Evolutionary conservation across 2,888 invertebrate genomes (phyloP), one percentile per base, ranked within the genome.

Genomic region (Odontothrips loti): DNA sequence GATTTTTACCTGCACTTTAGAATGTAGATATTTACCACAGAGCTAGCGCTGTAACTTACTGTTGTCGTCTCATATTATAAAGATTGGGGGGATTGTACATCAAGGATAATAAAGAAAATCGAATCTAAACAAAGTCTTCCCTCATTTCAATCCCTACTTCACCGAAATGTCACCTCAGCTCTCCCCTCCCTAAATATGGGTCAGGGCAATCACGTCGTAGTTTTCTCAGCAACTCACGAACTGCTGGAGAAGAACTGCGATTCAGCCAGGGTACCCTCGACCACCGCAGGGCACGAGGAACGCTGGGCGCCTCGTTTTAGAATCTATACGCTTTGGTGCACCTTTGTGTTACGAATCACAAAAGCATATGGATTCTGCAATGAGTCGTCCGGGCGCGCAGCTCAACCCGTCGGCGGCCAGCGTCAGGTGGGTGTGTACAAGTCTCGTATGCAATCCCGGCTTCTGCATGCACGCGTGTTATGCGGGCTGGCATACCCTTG

Each of bases 311-410:
- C 68, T 75, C 68, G 68, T 75, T 75, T 75, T 75, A 75, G 68
- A 75, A 75, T 75, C 68, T 75, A 75, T 27, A 75, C 68, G 68
- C 68, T 75, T 75, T 75, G 68, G 68, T 75, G 68, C 68, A 27
- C 23, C 15, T 58, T 17, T 12, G 23, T 9, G 12, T 68, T 75
- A 27, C 68, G 68, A 75, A 27, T 75, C 68, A 75, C 68, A 75
- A 23, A 75, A 27, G 68, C 68, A 27, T 75, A 12, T 23, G 27
- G 68, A 75, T 75, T 75, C 68, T 75, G 23, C 68, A 75, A 10
- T 27, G 68, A 75, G 68, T 75, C 68, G 68, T 12, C 27, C 68
- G 68, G 27, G 27, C 58, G 20, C 20, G 20, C 58, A 75, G 23
- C 68, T 8, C 27, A 6, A 11, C 9, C 68, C 12, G 12, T 12